Evolutionary conservation across 2,888 invertebrate genomes (phyloP), one percentile per base, ranked within the genome.

Genomic region (Acanthosoma haemorrhoidale): DNA sequence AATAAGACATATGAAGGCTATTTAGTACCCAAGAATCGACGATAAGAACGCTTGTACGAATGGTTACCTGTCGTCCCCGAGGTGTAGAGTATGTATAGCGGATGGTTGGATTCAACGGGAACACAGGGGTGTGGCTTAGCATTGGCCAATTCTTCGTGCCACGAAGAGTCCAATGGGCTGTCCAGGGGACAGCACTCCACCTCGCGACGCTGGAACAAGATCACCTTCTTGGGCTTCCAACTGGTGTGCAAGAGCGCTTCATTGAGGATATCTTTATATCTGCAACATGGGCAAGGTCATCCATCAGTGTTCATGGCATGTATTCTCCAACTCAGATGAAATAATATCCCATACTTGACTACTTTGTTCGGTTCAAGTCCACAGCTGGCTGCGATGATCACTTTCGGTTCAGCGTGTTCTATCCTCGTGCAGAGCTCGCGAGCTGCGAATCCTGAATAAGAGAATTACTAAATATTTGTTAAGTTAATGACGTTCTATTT

Each of bases 1-100:
- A 51, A 5, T n/a, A 51, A 51, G n/a, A n/a, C n/a, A n/a, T n/a
- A n/a, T n/a, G n/a, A n/a, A n/a, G n/a, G n/a, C n/a, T n/a, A n/a
- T n/a, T n/a, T n/a, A 21, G 21, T 13, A 25, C 11, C 4, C 9
- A 6, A 32, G 32, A 32, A 32, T 32, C 5, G 5, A 32, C 32
- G 32, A 32, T 32, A 6, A 32, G 32, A 32, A 32, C 9, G 32
- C 32, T 6, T 32, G 5, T 6, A 6, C 4, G 32, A 32, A 32
- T 32, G 9, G 32, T 78, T 81, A 84, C 88, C 88, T 70, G 89
- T 89, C n/a, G 89, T 89, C 73, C 93, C 93, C 2, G 96, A 96
- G 0, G 96, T 96, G 78, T 96, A 96, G 4, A 96, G 83, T 72
- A 96, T 89, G 77, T 96, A 96, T 9, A 96, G 80, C 0, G 96